Evolutionary conservation across 2,113 vertebrate genomes (phyloP).

Genomic region (Clarias magur): DNA sequence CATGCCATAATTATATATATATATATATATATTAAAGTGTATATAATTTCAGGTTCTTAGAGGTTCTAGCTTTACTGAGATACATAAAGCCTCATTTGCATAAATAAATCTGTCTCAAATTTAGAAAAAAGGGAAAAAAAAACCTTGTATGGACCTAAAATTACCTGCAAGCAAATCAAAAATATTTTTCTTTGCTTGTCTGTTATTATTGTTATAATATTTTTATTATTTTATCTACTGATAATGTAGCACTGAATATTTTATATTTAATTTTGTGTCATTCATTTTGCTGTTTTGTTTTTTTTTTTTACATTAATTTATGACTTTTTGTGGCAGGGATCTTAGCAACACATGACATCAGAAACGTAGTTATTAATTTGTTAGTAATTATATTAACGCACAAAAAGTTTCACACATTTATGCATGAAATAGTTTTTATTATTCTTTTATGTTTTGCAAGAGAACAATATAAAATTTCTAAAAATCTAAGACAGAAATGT

Average conservation of each 20-base stretch:
- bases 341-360: not conserved
- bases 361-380: not conserved
- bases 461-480: not conserved
- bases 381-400: not conserved
- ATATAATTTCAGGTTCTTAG: not conserved
- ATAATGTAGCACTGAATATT: not conserved
- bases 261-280: not conserved
- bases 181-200: not conserved
- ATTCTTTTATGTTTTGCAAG: not conserved
- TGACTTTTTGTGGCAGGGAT: not conserved
- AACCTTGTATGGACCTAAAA: not conserved
- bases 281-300: not conserved
- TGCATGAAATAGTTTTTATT: not conserved
- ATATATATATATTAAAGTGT: too few relatives aligned
- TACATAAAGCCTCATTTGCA: not conserved
- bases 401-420: not conserved
- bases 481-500: not conserved
- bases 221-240: not conserved
- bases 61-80: not conserved
- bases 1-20: too few relatives aligned
- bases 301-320: not conserved
- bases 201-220: not conserved
- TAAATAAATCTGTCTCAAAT: not conserved
- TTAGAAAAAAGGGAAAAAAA: not conserved
- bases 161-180: not conserved